phyloP scores from a whole-genome alignment of 1,140 invertebrate species.

The Panulirus ornatus region DNA sequence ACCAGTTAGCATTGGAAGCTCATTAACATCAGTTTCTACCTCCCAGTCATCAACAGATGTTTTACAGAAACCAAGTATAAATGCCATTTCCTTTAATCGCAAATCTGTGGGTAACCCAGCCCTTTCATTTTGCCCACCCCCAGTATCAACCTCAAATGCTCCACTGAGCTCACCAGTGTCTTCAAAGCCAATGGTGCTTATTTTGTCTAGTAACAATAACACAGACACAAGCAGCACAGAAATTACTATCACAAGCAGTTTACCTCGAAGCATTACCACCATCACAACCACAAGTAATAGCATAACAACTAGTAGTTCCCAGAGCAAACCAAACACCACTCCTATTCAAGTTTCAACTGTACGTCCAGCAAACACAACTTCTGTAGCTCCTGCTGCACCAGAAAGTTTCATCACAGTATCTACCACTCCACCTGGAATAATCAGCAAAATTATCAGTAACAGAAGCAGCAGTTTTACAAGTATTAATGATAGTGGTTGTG shows the following conservation, averaged over 20 bases:
- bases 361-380: background rate
- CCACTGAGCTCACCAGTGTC: constrained; percentile 1
- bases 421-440: background rate
- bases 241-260: constrained; percentile 1
- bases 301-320: background rate
- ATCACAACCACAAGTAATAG: constrained; percentile 20
- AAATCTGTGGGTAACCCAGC: constrained; percentile 64
- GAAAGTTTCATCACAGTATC: background rate
- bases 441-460: constrained; percentile 50
- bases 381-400: constrained; percentile 5
- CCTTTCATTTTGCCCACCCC: constrained; percentile 52
- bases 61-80: constrained; percentile 49
- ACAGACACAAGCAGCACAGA: background rate
- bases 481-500: constrained; percentile 31
- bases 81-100: constrained; percentile 58
- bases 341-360: constrained; percentile 3
- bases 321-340: background rate
- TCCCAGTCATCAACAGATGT: background rate
- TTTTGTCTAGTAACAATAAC: background rate
- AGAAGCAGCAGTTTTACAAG: constrained; percentile 10
- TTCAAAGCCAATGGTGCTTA: constrained; percentile 12
- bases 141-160: background rate
- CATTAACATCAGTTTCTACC: background rate
- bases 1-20: background rate
- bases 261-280: background rate